Conservation (phyloP, 2,888 invertebrate species). For the Drepana falcataria region DNA sequence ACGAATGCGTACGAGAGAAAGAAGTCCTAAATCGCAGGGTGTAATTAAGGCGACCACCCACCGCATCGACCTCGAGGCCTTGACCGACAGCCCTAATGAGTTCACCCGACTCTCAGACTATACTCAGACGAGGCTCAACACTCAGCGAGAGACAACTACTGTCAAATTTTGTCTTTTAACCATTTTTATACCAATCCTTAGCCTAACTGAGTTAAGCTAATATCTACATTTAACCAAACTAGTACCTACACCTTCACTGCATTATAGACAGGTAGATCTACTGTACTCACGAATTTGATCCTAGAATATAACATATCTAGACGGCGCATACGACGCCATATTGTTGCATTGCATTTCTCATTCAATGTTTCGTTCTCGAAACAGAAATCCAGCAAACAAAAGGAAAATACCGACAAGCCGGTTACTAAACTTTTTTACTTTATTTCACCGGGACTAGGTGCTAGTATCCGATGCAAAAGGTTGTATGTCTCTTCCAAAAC, state of each 20-base stretch:
- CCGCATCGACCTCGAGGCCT: conserved; percentile 73
- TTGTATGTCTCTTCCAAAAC: conserved; percentile 55
- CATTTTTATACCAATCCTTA: no score
- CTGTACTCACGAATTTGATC: conserved; percentile 24
- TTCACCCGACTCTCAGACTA: conserved; percentile 50
- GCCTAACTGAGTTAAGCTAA: no score
- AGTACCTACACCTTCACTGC: no score
- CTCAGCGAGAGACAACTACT: conserved; percentile 9
- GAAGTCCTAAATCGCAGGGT: conserved; percentile 60
- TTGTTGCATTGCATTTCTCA: conserved; percentile 76
- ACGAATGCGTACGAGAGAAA: conserved; percentile 39
- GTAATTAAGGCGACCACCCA: conserved; percentile 77
- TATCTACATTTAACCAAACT: no score
- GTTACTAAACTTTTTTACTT: conserved; percentile 76
- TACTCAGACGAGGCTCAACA: conserved; percentile 28
- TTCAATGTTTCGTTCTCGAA: conserved; percentile 73
- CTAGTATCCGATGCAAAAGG: conserved; percentile 45
- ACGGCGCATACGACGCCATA: conserved; percentile 55
- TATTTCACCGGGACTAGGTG: conserved; percentile 59
- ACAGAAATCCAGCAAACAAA: conserved; percentile 73
- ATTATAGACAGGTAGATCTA: conserved; percentile 31
- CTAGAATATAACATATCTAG: not conserved
- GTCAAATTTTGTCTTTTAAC: not conserved
- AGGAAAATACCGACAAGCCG: conserved; percentile 75
- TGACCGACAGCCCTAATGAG: conserved; percentile 77